These are phyloP conservation scores for Zosterops japonicus DNA, from an alignment of 2,113 vertebrate genomes.

Conservation along the genomic window DNA sequence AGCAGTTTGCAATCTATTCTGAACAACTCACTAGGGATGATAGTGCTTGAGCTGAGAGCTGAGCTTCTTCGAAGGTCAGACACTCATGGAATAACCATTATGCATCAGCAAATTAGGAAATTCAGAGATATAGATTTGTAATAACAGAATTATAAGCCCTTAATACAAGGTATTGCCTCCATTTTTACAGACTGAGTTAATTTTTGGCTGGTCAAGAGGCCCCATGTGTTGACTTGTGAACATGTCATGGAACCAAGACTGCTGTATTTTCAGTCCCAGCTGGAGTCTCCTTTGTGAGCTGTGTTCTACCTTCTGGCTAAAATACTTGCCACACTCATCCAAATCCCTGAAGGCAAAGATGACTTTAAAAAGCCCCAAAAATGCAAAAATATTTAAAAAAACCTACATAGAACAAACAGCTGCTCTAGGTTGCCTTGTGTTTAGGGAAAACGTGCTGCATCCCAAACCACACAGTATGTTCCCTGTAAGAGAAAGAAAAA, in stretches of 20 bases:
- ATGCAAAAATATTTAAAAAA: not conserved
- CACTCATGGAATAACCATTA: not conserved
- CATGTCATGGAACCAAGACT: not conserved
- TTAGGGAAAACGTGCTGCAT: not conserved
- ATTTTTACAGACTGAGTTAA: not conserved
- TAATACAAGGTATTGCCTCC: not conserved
- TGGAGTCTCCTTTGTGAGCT: slow-evolving; percentile 25
- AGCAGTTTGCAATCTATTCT: slow-evolving; percentile 36
- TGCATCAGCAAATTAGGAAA: not conserved
- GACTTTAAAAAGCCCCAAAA: not conserved
- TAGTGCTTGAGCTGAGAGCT: not conserved
- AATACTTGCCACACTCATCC: slow-evolving; percentile 4
- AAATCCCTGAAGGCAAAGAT: slow-evolving; percentile 26
- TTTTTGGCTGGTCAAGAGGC: not conserved
- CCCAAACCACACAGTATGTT: not conserved
- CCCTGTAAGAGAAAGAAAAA: not conserved
- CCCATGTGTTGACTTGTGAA: not conserved
- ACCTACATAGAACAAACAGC: not conserved
- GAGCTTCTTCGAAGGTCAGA: not conserved
- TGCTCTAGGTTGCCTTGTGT: not conserved
- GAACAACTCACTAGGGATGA: not conserved
- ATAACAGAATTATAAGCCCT: not conserved
- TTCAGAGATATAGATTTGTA: not conserved
- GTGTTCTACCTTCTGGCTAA: slow-evolving; percentile 40
- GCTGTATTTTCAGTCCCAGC: slow-evolving; percentile 15